A percentile compares a stretch with the other conserved stretches of the same genome.
Evolutionary conservation across 2,113 vertebrate genomes (phyloP).

Genomic region (Pluvialis apricaria): DNA sequence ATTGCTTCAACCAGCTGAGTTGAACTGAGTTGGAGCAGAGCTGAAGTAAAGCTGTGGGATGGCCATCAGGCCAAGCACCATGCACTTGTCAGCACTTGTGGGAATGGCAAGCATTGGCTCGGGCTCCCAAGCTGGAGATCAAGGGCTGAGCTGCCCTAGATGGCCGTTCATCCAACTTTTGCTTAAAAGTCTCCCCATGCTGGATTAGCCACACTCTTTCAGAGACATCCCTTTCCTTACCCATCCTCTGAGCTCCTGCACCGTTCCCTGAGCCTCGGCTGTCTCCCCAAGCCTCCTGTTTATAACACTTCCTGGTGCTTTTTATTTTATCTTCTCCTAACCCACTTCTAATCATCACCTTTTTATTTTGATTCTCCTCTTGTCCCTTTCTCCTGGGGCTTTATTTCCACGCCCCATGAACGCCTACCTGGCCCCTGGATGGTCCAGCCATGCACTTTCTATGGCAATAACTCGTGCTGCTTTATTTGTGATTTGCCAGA

Average conservation of each 20-base stretch:
- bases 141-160: not conserved
- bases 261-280: rapidly evolving
- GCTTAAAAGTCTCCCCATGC: not conserved
- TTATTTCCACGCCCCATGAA: rapidly evolving
- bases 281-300: not conserved
- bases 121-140: not conserved
- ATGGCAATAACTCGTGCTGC: not conserved
- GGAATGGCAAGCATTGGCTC: not conserved
- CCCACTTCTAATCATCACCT: not conserved
- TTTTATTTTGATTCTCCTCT: not conserved
- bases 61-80: rapidly evolving
- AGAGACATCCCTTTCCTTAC: not conserved
- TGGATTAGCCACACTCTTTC: not conserved
- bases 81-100: not conserved
- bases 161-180: not conserved
- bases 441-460: not conserved
- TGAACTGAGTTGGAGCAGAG: not conserved
- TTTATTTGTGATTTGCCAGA: not conserved
- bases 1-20: not conserved
- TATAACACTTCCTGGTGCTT: rapidly evolving
- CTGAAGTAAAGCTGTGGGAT: not conserved
- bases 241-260: not conserved
- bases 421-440: rapidly evolving
- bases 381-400: not conserved
- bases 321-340: not conserved